phyloP scores from a whole-genome alignment of 2,797 vertebrate genomes.

The Lepilemur septentrionalis region DNA sequence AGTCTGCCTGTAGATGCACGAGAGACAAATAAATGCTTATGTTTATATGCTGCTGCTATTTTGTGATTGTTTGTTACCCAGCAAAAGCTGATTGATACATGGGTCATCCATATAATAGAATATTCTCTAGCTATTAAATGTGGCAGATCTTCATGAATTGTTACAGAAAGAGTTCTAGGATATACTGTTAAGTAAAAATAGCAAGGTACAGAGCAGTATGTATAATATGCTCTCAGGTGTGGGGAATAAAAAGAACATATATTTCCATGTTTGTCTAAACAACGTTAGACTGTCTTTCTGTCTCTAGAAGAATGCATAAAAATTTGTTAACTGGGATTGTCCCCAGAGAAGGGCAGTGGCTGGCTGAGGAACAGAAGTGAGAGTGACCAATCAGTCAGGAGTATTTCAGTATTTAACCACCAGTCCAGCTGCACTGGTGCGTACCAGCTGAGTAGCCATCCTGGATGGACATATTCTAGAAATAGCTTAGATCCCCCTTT shows the following conservation, averaged over 20 bases:
- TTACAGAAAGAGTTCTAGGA: background rate
- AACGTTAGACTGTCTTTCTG: background rate
- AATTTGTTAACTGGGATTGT: background rate
- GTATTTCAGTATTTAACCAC: background rate
- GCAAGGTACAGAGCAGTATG: background rate
- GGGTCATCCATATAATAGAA: background rate
- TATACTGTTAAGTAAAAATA: background rate
- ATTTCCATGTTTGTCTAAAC: background rate
- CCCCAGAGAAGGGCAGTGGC: background rate
- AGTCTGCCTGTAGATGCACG: background rate
- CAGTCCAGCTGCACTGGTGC: background rate
- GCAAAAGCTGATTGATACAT: background rate
- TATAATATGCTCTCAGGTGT: background rate
- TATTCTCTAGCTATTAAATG: background rate
- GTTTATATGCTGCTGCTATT: background rate
- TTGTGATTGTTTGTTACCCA: background rate
- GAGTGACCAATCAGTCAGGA: background rate
- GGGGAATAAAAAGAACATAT: background rate
- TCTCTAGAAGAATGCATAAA: background rate
- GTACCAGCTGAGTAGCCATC: background rate
- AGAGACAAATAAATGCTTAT: background rate
- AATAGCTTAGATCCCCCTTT: background rate
- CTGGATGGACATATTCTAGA: background rate
- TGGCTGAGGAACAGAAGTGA: background rate
- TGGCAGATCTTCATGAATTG: background rate